phyloP scores from a whole-genome alignment of 2,113 vertebrate genomes.

The Lanius ludovicianus region DNA sequence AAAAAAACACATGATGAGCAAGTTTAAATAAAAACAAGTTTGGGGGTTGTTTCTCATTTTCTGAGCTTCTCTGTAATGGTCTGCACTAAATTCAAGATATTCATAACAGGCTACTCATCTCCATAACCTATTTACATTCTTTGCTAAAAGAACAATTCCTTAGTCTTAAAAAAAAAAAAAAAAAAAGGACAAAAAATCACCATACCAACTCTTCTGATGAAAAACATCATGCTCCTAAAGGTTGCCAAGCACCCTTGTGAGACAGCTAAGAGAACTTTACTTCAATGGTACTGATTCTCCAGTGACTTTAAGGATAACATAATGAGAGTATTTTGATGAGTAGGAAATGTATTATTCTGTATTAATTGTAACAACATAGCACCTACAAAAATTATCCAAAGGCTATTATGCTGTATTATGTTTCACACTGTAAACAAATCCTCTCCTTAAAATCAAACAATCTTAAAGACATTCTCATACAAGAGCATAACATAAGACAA shows the following conservation, averaged over 20 bases:
- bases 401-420: background rate
- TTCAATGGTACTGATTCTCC: background rate
- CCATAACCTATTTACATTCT: background rate
- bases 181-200: background rate
- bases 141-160: background rate
- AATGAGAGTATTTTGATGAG: background rate
- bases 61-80: background rate
- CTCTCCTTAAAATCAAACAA: conserved; percentile 7
- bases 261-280: background rate
- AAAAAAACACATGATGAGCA: background rate
- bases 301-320: background rate
- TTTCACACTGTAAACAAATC: background rate
- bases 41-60: background rate
- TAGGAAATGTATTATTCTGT: conserved; percentile 1
- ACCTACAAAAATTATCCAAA: background rate
- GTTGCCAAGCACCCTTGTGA: background rate
- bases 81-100: background rate
- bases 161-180: background rate
- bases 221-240: background rate
- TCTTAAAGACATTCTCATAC: background rate
- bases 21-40: background rate
- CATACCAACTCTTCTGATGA: background rate
- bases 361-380: background rate
- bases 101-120: background rate
- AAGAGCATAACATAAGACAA: background rate